Evolutionary conservation across 2,797 vertebrate genomes (phyloP), one percentile per base, ranked within the genome.

Genomic region (Myioborus melanocephalus): DNA sequence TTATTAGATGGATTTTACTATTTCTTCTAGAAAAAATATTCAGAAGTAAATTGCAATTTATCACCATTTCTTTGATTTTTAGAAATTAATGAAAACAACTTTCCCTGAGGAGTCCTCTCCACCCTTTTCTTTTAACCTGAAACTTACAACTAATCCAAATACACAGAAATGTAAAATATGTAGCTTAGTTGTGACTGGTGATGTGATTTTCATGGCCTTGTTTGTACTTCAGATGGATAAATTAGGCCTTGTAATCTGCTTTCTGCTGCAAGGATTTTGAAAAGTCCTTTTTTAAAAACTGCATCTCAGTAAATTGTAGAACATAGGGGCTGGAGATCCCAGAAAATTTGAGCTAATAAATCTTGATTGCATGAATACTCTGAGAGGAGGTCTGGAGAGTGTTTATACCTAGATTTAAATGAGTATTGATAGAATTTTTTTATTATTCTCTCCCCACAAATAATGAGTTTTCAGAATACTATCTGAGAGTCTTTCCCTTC

Each of bases 181-280:
- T 85, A 57, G n/a, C 44, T 94, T 68, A 73, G 17, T 85, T 80
- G 30, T 82, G 81, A 66, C 80, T 56, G 24, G 14, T 79, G 66
- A 70, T 61, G 27, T 56, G 60, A 66, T 90, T 93, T 90, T 84
- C 88, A 61, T 80, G 64, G 37, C 43, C 57, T 70, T 89, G 22
- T 83, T 94, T 95, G 78, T 77, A 76, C 15, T 70, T 87, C 52
- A 82, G 5, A 49, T 68, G 26, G 52, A 22, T 85, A 82, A 92
- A 26, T 49, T 9, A 44, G 89, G n/a, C 7, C 21, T 89, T 93
- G 69, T 66, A 80, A 70, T 90, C 56, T 87, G 24, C 46, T 89
- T 94, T 83, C 57, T 83, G 53, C 60, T 89, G 26, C 52, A 88
- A 90, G n/a, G 47, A 61, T 68, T 94, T 86, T 72, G n/a, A 59